These are phyloP conservation scores for Elymnias hypermnestra DNA, from an alignment of 1,140 invertebrate genomes.

Conservation along the genomic window DNA sequence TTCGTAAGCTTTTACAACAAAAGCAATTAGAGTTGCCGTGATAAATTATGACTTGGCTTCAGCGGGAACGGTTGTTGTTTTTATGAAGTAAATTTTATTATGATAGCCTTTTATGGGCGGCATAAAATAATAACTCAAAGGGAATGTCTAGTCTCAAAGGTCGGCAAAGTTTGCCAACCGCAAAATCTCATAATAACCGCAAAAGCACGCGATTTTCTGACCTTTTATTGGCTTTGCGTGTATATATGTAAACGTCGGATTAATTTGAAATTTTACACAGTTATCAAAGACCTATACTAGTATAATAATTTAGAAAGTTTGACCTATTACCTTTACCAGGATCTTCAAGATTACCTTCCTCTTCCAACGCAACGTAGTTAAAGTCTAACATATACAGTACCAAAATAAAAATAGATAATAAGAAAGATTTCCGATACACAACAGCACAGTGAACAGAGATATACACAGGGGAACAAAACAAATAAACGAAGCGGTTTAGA, in stretches of 20 bases:
- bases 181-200: too few species aligned
- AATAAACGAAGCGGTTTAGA: slow-evolving; percentile 3
- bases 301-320: too few species aligned
- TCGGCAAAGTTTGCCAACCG: slow-evolving; percentile 11
- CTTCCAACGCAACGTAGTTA: too few species aligned
- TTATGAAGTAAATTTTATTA: not conserved
- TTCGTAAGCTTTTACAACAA: slow-evolving; percentile 8
- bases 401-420: too few species aligned
- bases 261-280: too few species aligned
- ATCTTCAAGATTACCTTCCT: too few species aligned
- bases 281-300: too few species aligned
- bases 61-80: not conserved
- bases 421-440: not conserved
- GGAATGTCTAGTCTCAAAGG: slow-evolving; percentile 6
- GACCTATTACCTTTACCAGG: too few species aligned
- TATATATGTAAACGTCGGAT: too few species aligned
- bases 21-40: slow-evolving; percentile 3
- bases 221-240: too few species aligned
- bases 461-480: not conserved
- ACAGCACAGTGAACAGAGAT: not conserved
- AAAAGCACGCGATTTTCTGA: too few species aligned
- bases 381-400: too few species aligned
- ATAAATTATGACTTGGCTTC: slow-evolving; percentile 3
- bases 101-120: not conserved
- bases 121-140: slow-evolving; percentile 3